Evolutionary conservation across 2,113 vertebrate species (phyloP).

Genomic region (Notiomystis cincta): DNA sequence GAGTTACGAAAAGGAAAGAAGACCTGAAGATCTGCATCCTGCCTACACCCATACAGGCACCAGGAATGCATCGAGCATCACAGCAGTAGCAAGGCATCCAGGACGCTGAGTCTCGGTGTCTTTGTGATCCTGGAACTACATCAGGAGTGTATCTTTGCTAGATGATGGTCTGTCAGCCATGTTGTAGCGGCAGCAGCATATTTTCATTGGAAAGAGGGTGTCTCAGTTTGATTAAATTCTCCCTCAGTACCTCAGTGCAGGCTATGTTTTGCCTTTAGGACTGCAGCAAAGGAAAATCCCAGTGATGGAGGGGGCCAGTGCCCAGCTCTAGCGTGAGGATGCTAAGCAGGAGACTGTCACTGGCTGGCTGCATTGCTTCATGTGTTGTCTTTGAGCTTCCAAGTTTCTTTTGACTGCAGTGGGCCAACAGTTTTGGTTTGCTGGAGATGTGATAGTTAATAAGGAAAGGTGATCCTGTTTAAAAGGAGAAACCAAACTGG

Average conservation of each 20-base stretch:
- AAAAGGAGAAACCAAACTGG: background rate
- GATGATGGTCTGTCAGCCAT: background rate
- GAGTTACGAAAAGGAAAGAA: background rate
- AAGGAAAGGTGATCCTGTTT: background rate
- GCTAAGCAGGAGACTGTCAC: background rate
- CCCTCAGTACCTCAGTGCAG: background rate
- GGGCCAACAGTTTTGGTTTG: background rate
- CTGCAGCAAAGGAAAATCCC: background rate
- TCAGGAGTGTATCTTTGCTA: background rate
- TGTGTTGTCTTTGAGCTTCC: background rate
- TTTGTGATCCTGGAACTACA: background rate
- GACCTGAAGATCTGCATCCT: background rate
- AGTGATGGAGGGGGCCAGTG: background rate
- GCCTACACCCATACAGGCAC: fast-evolving
- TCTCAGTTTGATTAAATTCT: background rate
- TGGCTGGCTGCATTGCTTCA: background rate
- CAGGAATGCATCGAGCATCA: background rate
- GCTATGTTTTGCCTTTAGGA: background rate
- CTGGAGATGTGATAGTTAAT: background rate
- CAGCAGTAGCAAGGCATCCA: background rate
- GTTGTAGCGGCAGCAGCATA: background rate
- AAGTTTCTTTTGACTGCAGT: background rate
- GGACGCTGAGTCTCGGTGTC: background rate
- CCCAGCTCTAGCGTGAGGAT: fast-evolving
- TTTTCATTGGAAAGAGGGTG: background rate